A percentile compares a stretch with the other conserved stretches of the same genome.
phyloP scores from a whole-genome alignment of 1,140 invertebrate species.

The Drosophila elegans region DNA sequence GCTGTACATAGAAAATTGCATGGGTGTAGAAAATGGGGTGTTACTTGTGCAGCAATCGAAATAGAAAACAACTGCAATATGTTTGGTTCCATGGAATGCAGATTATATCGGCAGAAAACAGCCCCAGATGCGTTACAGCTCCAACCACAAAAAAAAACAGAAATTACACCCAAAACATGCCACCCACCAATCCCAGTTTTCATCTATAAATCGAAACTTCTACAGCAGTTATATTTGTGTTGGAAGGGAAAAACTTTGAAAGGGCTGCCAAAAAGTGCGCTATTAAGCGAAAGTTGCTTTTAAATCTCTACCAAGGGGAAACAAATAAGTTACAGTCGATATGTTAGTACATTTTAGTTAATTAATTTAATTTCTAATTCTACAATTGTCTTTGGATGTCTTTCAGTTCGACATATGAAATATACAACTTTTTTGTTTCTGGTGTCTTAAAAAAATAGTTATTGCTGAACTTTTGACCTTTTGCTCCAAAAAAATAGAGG shows the following conservation, averaged over 20 bases:
- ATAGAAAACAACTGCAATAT: constrained; percentile 60
- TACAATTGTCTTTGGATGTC: too few species aligned
- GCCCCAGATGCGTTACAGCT: not conserved
- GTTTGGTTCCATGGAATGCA: constrained; percentile 28
- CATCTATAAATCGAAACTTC: constrained; percentile 3
- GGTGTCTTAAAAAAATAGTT: not conserved
- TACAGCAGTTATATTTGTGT: not conserved
- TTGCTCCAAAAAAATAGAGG: constrained; percentile 4
- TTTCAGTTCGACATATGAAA: too few species aligned
- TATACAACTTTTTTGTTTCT: too few species aligned
- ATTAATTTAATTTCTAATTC: too few species aligned
- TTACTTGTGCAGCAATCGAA: constrained; percentile 47
- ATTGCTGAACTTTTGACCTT: constrained; percentile 13
- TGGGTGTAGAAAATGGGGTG: constrained; percentile 7
- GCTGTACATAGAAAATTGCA: constrained; percentile 55
- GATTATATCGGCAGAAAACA: constrained; percentile 18
- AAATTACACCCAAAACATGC: constrained; percentile 4
- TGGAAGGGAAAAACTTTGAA: not conserved
- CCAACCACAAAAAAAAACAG: not conserved
- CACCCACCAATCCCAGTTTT: constrained; percentile 3
- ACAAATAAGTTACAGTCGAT: not conserved
- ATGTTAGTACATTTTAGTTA: too few species aligned
- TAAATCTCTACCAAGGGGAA: not conserved
- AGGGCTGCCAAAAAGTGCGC: not conserved
- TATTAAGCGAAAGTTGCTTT: not conserved